phyloP scores from a whole-genome alignment of 2,888 invertebrate genomes.

The Leucophenga maculata region DNA sequence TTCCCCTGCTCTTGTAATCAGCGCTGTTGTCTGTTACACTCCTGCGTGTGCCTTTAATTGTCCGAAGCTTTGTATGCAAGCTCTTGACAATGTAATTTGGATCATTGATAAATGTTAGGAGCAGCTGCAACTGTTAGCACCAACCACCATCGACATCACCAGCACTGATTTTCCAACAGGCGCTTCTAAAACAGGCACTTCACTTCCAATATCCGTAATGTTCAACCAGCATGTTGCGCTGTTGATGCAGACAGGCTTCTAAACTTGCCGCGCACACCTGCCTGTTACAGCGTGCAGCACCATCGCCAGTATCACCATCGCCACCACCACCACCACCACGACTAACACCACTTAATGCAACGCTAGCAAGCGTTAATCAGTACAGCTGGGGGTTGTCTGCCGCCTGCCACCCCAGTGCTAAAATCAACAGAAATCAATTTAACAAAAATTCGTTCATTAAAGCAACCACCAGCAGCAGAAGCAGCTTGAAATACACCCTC shows the following conservation, averaged over 20 bases:
- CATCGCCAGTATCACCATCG: constrained; percentile 28
- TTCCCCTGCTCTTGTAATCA: too few relatives aligned
- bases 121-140: constrained; percentile 42
- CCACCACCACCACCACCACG: constrained; percentile 31
- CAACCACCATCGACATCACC: constrained; percentile 42
- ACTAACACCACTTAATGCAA: constrained; percentile 34
- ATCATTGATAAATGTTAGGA: too few relatives aligned
- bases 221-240: constrained; percentile 11
- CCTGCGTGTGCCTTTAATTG: constrained; percentile 56
- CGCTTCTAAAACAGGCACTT: background rate
- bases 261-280: constrained; percentile 45
- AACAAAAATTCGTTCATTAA: background rate
- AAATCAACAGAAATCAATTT: constrained; percentile 7
- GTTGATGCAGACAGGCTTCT: background rate
- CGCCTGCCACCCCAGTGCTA: constrained; percentile 9
- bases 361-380: background rate
- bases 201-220: background rate
- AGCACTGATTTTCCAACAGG: background rate
- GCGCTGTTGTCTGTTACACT: constrained; percentile 14
- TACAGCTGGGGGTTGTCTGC: constrained; percentile 12
- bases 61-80: constrained; percentile 29
- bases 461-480: constrained; percentile 31
- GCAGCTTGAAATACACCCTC: constrained; percentile 3
- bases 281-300: constrained; percentile 53
- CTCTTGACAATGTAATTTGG: background rate